A percentile compares a stretch with the other conserved stretches of the same genome.
These are phyloP conservation scores for Psilanteris sp. DNA, from an alignment of 1,140 invertebrate genomes.

Conservation along the genomic window DNA sequence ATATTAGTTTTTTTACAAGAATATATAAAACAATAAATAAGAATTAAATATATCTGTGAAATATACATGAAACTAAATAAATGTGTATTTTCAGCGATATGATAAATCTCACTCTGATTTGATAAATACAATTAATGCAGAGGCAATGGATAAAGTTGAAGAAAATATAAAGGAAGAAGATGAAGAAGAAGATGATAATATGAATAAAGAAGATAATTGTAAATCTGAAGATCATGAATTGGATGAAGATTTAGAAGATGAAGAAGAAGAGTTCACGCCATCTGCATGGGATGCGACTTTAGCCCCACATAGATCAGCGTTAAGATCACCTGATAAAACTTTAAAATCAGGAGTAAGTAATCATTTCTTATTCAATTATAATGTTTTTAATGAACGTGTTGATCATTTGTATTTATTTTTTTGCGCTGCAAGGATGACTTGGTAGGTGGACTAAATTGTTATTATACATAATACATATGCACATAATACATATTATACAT, in stretches of 20 bases:
- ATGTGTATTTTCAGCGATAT: slow-evolving; percentile 63
- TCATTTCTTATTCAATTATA: slow-evolving; percentile 19
- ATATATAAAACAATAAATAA: too few relatives aligned
- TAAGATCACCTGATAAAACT: slow-evolving; percentile 80
- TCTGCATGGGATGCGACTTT: slow-evolving; percentile 82
- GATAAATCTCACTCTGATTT: slow-evolving; percentile 62
- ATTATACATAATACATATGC: slow-evolving; percentile 39
- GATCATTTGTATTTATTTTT: slow-evolving; percentile 62
- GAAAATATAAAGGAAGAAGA: slow-evolving; percentile 51
- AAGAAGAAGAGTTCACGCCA: slow-evolving; percentile 81
- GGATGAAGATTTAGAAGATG: slow-evolving; percentile 72
- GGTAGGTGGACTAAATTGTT: slow-evolving; percentile 72
- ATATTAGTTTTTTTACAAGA: too few relatives aligned
- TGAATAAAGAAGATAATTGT: slow-evolving; percentile 65
- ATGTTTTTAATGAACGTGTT: slow-evolving; percentile 52
- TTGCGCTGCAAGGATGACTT: slow-evolving; percentile 75
- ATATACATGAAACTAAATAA: too few relatives aligned
- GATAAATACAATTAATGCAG: slow-evolving; percentile 56
- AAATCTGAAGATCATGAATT: slow-evolving; percentile 66
- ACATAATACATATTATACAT: too few relatives aligned
- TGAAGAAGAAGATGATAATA: slow-evolving; percentile 63
- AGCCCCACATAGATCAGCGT: slow-evolving; percentile 80
- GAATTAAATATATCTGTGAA: too few relatives aligned
- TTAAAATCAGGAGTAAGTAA: slow-evolving; percentile 74
- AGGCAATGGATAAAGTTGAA: slow-evolving; percentile 43